phyloP scores from a whole-genome alignment of 2,888 invertebrate species.

The Patella ulyssiponensis region DNA sequence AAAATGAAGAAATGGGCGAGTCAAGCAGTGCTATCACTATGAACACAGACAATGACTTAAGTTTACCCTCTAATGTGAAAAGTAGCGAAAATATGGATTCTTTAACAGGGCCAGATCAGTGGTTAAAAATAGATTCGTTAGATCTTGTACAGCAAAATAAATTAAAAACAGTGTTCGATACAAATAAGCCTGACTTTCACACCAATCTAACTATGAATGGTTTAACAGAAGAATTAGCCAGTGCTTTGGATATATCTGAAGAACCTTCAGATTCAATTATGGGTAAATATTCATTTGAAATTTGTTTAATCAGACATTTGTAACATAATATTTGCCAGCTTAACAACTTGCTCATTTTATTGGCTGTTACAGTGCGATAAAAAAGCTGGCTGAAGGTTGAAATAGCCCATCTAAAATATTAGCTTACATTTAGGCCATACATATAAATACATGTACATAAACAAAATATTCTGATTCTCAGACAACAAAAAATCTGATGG shows the following conservation, averaged over 20 bases:
- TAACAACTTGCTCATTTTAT: too few species aligned
- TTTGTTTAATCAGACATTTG: too few species aligned
- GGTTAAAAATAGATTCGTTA: slow-evolving; percentile 38
- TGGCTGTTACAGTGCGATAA: too few species aligned
- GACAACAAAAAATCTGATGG: too few species aligned
- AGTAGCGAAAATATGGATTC: slow-evolving; percentile 10
- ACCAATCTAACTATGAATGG: slow-evolving; percentile 64
- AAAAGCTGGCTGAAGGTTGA: too few species aligned
- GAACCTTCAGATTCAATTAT: slow-evolving; percentile 29
- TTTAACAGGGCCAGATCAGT: slow-evolving; percentile 26
- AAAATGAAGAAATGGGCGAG: not conserved
- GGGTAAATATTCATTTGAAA: not conserved
- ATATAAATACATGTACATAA: too few species aligned
- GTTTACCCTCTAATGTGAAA: not conserved
- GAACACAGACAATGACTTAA: not conserved
- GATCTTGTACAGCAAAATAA: slow-evolving; percentile 23
- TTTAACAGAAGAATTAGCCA: slow-evolving; percentile 64
- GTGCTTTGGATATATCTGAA: slow-evolving; percentile 59
- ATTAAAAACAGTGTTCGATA: slow-evolving; percentile 1
- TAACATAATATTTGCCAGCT: too few species aligned
- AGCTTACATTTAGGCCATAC: too few species aligned
- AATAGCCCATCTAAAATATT: too few species aligned
- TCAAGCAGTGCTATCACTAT: not conserved
- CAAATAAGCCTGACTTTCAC: slow-evolving; percentile 61
- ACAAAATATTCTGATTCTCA: too few species aligned